Evolutionary conservation across 2,888 invertebrate species (phyloP), one percentile per base, ranked within the genome.

Genomic region (Candidula unifasciata): DNA sequence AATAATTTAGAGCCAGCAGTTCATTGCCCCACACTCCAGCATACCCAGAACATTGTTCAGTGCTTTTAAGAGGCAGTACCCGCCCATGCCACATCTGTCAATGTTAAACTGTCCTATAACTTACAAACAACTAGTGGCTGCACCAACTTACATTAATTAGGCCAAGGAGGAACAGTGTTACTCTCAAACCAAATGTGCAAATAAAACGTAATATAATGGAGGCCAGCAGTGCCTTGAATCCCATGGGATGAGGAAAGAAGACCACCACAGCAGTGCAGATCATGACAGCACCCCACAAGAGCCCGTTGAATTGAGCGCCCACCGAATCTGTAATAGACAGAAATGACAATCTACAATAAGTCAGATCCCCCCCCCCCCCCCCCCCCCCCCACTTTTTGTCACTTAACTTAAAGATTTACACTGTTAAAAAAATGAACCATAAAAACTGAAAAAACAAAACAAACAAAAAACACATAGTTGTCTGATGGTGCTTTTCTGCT

Each of bases 171-270:
- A 96, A 96, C 16, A 98, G 95, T 2, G 98, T 97, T 64, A 97
- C 97, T 93, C 97, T 97, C n/a, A 98, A 97, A 35, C 98, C 98
- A 86, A 97, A 95, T 73, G 97, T 96, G 94, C 97, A 97, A 94
- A 98, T 97, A 93, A 97, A 96, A 88, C 97, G 95, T 88, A 98
- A 95, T 93, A 98, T 97, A 88, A 96, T 96, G 82, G 88, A 96
- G 96, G 84, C 90, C 69, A 93, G 90, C 64, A 94, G 89, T 5
- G 93, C 91, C 81, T 91, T 89, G 80, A 93, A 91, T 77, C 91
- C 91, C 10, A 90, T 88, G 27, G 92, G 92, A 60, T 91, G 89
- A 8, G 93, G 92, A 80, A 91, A 89, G 27, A 91, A 92, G 86
- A 94, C 92, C 24, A 93, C 92, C 54, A 94, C 87, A 6, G 92